Base-by-base conservation (phyloP, 1,140 invertebrate species). In the Drosophila varians region DNA sequence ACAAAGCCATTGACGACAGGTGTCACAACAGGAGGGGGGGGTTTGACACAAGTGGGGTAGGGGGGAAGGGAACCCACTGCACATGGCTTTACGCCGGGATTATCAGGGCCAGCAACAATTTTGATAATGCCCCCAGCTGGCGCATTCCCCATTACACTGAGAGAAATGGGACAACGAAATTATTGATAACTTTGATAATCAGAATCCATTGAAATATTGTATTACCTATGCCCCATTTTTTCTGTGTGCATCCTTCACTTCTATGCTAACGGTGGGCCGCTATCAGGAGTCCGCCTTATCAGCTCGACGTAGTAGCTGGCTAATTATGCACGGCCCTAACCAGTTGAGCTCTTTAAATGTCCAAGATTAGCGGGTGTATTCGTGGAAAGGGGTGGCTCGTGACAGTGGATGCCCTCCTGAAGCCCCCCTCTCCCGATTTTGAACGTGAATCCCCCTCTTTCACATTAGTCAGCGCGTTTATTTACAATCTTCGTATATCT, bases 281-380 rank as follows among this genome's bases (percentile, higher is more conserved):
- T 31, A 31, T 31, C 28, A 11, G 18, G 18, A 36, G 53, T 21
- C 47, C 47, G 28, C 42, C 38, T 40, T 64, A 64, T 64, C 60
- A 64, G 34, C 42, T 60, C 21, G n/a, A 23, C 42, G 55, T 64
- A 47, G 28, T 47, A 47, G 60, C 42, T 43, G 55, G 55, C 56
- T 64, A 64, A 64, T 64, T 64, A 64, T 64, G 60, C 60, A 64
- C 60, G 55, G 60, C 16, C 55, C 56, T 34, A 64, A 61, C 60
- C 55, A 64, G 60, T 64, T 61, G 55, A 64, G 55, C 60, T 48
- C 60, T 64, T 61, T 61, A 64, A 61, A 38, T 64, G 60, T 64
- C 19, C 31, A 40, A 47, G 60, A 64, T 61, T 61, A 64, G 56
- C 21, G 21, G 28, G 18, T 21, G 12, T 38, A 5, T 21, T 40